These are phyloP conservation scores for Gnathonemus longibarbis DNA, from an alignment of 2,113 vertebrate species.

Conservation along the genomic window DNA sequence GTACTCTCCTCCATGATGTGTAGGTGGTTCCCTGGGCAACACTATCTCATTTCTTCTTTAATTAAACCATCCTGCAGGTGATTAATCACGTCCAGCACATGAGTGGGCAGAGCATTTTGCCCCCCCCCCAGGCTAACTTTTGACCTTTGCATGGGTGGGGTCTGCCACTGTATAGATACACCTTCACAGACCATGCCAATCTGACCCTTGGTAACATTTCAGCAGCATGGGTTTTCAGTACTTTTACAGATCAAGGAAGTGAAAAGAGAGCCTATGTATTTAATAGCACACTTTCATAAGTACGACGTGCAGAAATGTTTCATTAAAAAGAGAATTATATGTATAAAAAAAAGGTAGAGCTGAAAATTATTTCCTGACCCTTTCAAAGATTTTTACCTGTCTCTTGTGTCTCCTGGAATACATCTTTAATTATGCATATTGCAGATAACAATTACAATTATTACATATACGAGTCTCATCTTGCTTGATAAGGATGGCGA, in stretches of 20 bases:
- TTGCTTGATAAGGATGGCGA: neutral
- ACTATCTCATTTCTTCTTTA: neutral
- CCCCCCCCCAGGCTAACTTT: neutral
- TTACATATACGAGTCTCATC: neutral
- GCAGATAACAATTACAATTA: neutral
- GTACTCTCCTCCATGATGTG: neutral
- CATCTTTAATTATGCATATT: neutral
- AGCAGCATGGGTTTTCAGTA: neutral
- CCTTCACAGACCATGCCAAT: neutral
- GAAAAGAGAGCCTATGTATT: neutral
- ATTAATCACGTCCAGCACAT: neutral
- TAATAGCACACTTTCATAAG: neutral
- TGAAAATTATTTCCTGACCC: neutral
- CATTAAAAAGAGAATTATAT: neutral
- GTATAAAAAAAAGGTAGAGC: neutral
- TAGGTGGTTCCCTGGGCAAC: neutral
- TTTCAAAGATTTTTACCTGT: neutral
- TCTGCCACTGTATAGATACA: neutral
- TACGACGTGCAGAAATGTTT: neutral
- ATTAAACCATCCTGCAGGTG: constrained; percentile 8
- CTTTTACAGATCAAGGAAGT: neutral
- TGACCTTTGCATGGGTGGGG: neutral
- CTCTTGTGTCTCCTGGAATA: neutral
- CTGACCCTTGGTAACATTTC: neutral
- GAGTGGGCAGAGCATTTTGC: neutral